phyloP scores from a whole-genome alignment of 2,113 vertebrate genomes.

The Nyctibius bracteatus region DNA sequence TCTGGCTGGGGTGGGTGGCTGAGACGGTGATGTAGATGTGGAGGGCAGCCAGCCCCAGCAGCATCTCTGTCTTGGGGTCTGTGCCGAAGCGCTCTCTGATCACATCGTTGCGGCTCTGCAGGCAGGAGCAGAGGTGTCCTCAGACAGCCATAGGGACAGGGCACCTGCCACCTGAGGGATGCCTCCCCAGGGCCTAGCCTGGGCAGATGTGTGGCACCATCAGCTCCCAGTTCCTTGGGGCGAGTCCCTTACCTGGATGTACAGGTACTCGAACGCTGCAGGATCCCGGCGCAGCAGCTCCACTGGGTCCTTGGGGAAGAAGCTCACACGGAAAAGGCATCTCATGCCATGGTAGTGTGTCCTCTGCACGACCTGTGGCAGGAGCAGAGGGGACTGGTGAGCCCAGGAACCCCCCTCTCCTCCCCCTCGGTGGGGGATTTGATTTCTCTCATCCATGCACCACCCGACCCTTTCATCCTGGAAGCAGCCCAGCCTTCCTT shows the following conservation, averaged over 20 bases:
- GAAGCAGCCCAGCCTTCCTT: background rate
- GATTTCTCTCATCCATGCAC: background rate
- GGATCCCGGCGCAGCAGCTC: constrained; percentile 92
- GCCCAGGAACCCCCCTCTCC: background rate
- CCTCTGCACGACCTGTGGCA: constrained; percentile 91
- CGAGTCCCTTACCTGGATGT: constrained; percentile 85
- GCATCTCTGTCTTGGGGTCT: constrained; percentile 93
- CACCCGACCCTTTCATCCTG: background rate
- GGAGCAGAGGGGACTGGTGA: background rate
- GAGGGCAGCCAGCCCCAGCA: constrained; percentile 89
- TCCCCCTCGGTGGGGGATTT: background rate
- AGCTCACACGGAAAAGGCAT: constrained; percentile 96
- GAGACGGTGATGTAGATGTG: constrained; percentile 98
- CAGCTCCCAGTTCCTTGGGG: background rate
- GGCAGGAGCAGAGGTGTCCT: background rate
- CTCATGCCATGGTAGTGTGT: constrained; percentile 98
- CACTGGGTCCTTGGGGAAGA: constrained; percentile 96
- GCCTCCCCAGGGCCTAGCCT: background rate
- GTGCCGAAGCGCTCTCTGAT: constrained; percentile 93
- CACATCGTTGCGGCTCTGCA: constrained; percentile 94
- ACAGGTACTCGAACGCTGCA: constrained; percentile 96
- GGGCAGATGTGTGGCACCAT: fast-evolving
- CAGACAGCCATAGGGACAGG: background rate
- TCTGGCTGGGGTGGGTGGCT: constrained; percentile 93
- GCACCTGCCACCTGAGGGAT: background rate